These are phyloP conservation scores for Channallabes apus DNA, from an alignment of 2,797 vertebrate genomes.

Conservation along the genomic window DNA sequence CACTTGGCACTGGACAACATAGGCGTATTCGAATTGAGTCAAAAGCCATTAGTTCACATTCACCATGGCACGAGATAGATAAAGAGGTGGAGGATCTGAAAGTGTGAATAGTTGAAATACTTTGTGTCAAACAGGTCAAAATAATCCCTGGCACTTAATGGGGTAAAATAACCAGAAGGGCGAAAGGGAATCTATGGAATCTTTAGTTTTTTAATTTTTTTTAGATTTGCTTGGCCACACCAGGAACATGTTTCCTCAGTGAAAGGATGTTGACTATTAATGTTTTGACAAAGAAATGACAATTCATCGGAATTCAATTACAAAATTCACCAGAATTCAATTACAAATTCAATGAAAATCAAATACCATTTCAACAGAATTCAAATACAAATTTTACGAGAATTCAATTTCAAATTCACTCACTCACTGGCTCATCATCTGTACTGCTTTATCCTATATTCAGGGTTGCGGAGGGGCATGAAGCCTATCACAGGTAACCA, in stretches of 20 bases:
- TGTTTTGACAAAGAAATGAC: not conserved
- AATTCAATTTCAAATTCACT: no score
- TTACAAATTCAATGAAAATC: no score
- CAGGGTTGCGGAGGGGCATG: no score
- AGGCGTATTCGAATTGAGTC: conserved; percentile 64
- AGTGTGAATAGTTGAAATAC: conserved; percentile 12
- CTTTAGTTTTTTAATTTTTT: no score
- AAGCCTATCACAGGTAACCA: no score
- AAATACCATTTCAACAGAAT: no score
- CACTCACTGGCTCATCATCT: no score
- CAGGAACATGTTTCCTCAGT: no score
- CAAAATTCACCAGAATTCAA: no score
- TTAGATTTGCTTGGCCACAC: not conserved
- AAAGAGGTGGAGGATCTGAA: conserved; percentile 18
- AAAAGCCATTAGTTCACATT: conserved; percentile 66
- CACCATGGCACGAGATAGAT: not conserved
- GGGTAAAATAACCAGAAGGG: not conserved
- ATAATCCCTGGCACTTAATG: not conserved
- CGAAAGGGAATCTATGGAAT: not conserved
- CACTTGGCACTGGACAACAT: conserved; percentile 65
- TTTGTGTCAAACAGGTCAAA: conserved; percentile 11
- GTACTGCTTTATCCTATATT: no score
- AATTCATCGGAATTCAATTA: not conserved
- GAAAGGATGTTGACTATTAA: not conserved
- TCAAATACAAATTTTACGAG: no score